Evolutionary conservation across 2,113 vertebrate species (phyloP), one percentile per base, ranked within the genome.

Genomic region (Spermophilus dauricus): DNA sequence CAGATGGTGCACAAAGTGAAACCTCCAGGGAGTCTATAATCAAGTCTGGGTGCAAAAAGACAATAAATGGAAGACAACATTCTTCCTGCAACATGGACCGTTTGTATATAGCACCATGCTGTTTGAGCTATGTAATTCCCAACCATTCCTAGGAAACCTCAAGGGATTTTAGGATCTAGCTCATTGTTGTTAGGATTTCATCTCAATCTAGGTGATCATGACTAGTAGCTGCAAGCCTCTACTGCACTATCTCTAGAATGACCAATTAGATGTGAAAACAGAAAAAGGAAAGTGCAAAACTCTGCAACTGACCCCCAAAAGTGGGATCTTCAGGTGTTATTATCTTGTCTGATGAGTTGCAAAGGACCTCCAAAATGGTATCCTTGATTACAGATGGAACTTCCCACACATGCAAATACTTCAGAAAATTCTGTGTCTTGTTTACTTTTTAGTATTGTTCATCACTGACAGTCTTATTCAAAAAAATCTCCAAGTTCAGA

Each of bases 1-100:
- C 90, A 92, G 70, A 96, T 95, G 75, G 84, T 96, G 91, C 73
- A 76, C 63, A 90, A 86, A 91, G 90, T 89, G 42, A 97, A 96
- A 75, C 37, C 75, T 89, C 37, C 75, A 96, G 63, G 45, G 72
- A 93, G 37, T 72, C 28, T 92, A 65, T 80, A 97, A 72, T 91
- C 89, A 78, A 92, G 42, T 70, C 58, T 81, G 42, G 26, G 32
- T 88, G 22, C 61, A 81, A 42, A 93, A 95, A 89, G 56, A n/a
- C 42, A 96, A 81, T 91, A 93, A 95, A 37, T 80, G 22, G 73
- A 93, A 86, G 39, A 42, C 34, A 96, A 32, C 20, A 72, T 89
- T 84, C 83, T 78, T 96, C 28, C 76, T 82, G 53, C 93, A 42
- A 86, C 53, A 16, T 6, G 45, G 63, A 70, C 6, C 86, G 28